Percentiles rank a stretch among this genome's conserved stretches.
Conservation (phyloP, 2,888 invertebrate species). For the Acheta domesticus region DNA sequence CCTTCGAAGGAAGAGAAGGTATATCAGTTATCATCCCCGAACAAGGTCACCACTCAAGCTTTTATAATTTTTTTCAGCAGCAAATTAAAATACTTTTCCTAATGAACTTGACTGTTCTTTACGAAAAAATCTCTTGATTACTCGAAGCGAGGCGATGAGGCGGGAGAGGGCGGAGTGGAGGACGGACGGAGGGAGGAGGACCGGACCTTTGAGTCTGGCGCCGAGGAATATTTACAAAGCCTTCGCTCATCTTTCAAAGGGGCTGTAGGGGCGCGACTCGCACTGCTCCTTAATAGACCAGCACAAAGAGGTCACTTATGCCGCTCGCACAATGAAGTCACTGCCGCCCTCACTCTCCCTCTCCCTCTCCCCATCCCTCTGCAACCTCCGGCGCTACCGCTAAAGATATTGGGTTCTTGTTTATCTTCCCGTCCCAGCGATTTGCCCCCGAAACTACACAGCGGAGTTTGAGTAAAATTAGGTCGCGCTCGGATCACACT, state of each 20-base stretch:
- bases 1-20: neutral
- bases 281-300: neutral
- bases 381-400: too few relatives aligned
- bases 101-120: neutral
- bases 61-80: constrained; percentile 4
- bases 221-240: neutral
- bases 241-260: neutral
- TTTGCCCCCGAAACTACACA: too few relatives aligned
- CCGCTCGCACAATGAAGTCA: neutral
- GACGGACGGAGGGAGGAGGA: neutral
- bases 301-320: neutral
- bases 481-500: too few relatives aligned
- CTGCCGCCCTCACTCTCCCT: too few relatives aligned
- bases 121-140: constrained; percentile 18
- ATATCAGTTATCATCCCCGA: neutral
- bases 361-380: too few relatives aligned
- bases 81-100: constrained; percentile 18
- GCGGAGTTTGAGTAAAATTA: too few relatives aligned
- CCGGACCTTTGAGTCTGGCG: neutral
- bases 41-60: neutral
- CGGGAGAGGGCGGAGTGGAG: neutral
- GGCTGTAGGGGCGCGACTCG: neutral
- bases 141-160: neutral
- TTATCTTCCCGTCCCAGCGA: too few relatives aligned
- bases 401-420: too few relatives aligned